Evolutionary conservation across 2,888 invertebrate genomes (phyloP), one percentile per base, ranked within the genome.

Genomic region (Ichneumon xanthorius): DNA sequence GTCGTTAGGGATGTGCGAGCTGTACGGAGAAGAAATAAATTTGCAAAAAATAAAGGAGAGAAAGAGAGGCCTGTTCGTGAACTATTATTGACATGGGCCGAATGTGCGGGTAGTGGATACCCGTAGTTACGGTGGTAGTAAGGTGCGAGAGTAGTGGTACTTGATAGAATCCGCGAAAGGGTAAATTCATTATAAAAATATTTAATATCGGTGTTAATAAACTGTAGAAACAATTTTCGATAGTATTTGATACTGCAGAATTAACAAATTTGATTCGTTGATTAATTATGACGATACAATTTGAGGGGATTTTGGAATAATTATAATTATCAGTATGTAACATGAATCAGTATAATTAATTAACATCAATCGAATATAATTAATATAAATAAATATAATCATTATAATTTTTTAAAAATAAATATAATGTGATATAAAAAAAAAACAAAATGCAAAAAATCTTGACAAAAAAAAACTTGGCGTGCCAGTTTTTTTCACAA

Each of bases 141-240:
- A 53, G 53, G 55, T 48, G 63, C 48, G 68, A 50, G 22, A 40
- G 40, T 40, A 63, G 33, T 67, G 61, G 73, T 75, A 83, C 70
- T n/a, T 58, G 48, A 71, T 79, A 71, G 58, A 82, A 71, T 76
- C 63, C 5, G 6, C 33, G 0, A 33, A 33, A 6, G 5, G 4
- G 5, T 33, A 33, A 33, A 6, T 33, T 33, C 33, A 33, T 33
- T 5, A 6, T 33, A 6, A 5, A 33, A 33, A 6, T 5, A 33
- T 33, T 30, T 33, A 5, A 33, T 33, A 33, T 5, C 33, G 33
- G 33, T 33, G 33, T 4, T 33, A 33, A 33, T 37, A 9, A 37
- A 37, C 37, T 37, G 2, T 5, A 37, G 9, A 37, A 37, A 37
- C 37, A 9, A 37, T 37, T 9, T 37, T 37, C 9, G 37, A 37